Base-by-base conservation (phyloP, 2,797 vertebrate species). In the Centroberyx gerrardi region DNA sequence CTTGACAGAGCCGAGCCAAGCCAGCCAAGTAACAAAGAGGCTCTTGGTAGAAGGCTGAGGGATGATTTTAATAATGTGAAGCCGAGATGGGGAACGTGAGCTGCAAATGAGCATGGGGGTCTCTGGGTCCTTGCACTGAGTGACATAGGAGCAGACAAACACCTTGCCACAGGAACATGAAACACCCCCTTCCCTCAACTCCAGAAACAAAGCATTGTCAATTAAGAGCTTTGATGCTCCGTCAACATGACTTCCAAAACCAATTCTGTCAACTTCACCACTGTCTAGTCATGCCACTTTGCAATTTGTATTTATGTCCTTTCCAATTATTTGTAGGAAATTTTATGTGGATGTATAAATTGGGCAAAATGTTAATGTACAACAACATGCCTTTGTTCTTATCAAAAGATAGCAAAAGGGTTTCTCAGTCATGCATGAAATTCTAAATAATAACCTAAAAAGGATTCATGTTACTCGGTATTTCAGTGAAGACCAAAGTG, bases 11-110 rank as follows among this genome's bases (percentile, higher is more conserved):
- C 96, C 93, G 95, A 96, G 96, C 96, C 96, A 95, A 96, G 96
- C 95, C 96, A 95, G 97, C 96, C 94, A 94, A 96, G 97, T 98
- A 99, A 99, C 97, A 99, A 98, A 99, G 97, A 97, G 95, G 94
- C 96, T 96, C 96, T 96, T 95, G 96, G 96, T 96, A 94, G 96
- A 96, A 96, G 96, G 95, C 97, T 96, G 98, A 98, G 97, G 97
- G 97, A 97, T 96, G 96, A 99, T 99, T 98, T 99, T 99, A 97
- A 99, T 99, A 99, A 99, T 98, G 97, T 95, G 96, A 95, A 95
- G 95, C 95, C 93, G 95, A 96, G 95, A 96, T 91, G 93, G 94
- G 92, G 95, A 95, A 94, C 94, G 96, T 95, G 95, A 97, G 95
- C 95, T 87, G 90, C 96, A 99, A 99, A 99, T 98, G 98, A 99